Base-by-base conservation (phyloP, 1,140 invertebrate species). In the Ostrea denselamellosa region DNA sequence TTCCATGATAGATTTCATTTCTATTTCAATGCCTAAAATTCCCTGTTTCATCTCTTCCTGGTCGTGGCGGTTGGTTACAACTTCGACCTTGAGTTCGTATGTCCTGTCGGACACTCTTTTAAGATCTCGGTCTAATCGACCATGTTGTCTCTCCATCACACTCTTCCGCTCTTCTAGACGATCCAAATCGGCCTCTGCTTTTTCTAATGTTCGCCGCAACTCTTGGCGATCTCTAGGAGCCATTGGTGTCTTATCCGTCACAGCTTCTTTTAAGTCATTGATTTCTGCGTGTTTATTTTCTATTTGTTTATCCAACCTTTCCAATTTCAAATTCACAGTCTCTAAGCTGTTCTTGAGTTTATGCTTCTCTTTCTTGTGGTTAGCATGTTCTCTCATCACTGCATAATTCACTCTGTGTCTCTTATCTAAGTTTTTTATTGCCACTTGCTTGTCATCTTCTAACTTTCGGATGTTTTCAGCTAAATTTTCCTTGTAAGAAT, bases 61-160 rank as follows among this genome's bases (percentile, higher is more conserved):
- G 28, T 91, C 90, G 65, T 92, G 91, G 12, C 90, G 85, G 28
- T 87, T 90, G 28, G 91, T 92, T 2, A 92, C 89, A 22, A 89
- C 87, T 62, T 92, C 91, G 8, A 92, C 90, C 84, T 92, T 92
- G 14, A 91, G 65, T 88, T 92, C 91, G 68, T 92, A 92, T 0
- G 90, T 91, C 22, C 89, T 85, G 25, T 92, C 91, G 4, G 88
- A 90, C 17, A 92, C 86, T 53, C 87, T 62, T 83, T 92, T 92
- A 0, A 89, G 82, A 19, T 92, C 90, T 44, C 65, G 83, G 86
- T 91, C 90, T 68, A 91, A 86, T 44, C 91, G 71, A 10, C 81
- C 22, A 22, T 88, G 88, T 77, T 92, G 91, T 77, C 90, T 62
- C 53, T 89, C 89, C 83, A 90, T 90, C 0, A 91, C 90, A 25